Conservation (phyloP, 2,888 invertebrate species). For the Mechanitis mazaeus region DNA sequence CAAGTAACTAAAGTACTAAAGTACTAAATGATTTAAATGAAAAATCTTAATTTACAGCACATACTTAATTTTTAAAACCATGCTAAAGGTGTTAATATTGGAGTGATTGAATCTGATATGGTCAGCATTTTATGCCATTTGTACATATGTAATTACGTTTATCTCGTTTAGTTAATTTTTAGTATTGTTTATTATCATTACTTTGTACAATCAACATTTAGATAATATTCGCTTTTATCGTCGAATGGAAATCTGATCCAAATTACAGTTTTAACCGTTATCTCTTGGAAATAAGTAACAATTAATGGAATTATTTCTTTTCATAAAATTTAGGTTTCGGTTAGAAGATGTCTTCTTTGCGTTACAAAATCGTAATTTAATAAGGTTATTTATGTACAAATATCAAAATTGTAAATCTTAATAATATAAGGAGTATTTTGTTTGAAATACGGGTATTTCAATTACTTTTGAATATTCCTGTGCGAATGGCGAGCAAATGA, state of each 20-base stretch:
- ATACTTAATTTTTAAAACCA: background rate
- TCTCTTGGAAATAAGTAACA: background rate
- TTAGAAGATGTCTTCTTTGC: background rate
- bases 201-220: constrained; percentile 2
- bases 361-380: background rate
- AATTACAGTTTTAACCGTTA: background rate
- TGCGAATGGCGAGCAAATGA: background rate
- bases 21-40: no score
- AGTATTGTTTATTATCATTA: background rate
- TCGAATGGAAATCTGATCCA: background rate
- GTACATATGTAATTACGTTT: constrained; percentile 9
- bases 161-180: background rate
- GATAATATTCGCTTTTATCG: background rate
- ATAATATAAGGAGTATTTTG: constrained; percentile 16
- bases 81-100: background rate
- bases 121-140: constrained; percentile 10
- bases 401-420: constrained; percentile 13
- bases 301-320: no score
- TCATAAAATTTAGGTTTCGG: no score
- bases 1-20: no score
- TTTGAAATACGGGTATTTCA: constrained; percentile 25
- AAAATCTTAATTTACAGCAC: no score
- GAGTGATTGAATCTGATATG: background rate
- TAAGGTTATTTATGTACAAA: constrained; percentile 16
- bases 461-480: constrained; percentile 20